A percentile compares a stretch with the other conserved stretches of the same genome.
Evolutionary conservation across 92 coral and sea anemone species (phyloP).

Genomic region (Epizoanthus illoricatus): DNA sequence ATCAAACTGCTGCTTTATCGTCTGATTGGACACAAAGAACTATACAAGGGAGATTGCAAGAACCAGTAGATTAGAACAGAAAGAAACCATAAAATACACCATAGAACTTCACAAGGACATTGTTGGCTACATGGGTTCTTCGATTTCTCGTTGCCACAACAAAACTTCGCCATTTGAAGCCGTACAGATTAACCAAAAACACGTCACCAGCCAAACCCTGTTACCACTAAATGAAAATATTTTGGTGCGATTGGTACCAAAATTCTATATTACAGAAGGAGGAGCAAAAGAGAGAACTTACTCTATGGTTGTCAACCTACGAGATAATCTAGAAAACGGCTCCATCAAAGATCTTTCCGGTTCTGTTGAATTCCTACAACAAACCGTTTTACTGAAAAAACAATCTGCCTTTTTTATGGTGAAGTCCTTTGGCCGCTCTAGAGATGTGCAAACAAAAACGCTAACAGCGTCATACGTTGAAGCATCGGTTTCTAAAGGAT

Average conservation of each 20-base stretch:
- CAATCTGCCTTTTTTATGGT: not conserved
- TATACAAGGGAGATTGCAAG: too few species aligned
- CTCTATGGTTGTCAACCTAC: slow-evolving; percentile 1
- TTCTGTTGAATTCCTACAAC: slow-evolving; percentile 10
- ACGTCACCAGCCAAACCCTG: not conserved
- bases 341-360: not conserved
- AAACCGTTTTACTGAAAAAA: slow-evolving; percentile 6
- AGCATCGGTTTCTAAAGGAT: not conserved
- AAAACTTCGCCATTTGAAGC: not conserved
- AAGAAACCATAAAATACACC: not conserved
- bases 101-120: not conserved
- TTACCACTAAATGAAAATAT: slow-evolving; percentile 5
- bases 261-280: slow-evolving; percentile 25
- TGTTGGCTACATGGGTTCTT: not conserved
- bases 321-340: not conserved
- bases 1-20: too few species aligned
- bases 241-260: slow-evolving; percentile 19
- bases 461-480: slow-evolving; percentile 8
- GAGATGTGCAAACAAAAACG: not conserved
- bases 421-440: not conserved
- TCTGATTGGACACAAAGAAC: too few species aligned
- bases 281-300: slow-evolving; percentile 13
- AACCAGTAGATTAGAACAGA: not conserved
- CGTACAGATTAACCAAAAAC: not conserved
- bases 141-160: slow-evolving; percentile 2